A percentile compares a stretch with the other conserved stretches of the same genome.
Evolutionary conservation across 2,113 vertebrate genomes (phyloP).

Genomic region (Aegithalos caudatus): DNA sequence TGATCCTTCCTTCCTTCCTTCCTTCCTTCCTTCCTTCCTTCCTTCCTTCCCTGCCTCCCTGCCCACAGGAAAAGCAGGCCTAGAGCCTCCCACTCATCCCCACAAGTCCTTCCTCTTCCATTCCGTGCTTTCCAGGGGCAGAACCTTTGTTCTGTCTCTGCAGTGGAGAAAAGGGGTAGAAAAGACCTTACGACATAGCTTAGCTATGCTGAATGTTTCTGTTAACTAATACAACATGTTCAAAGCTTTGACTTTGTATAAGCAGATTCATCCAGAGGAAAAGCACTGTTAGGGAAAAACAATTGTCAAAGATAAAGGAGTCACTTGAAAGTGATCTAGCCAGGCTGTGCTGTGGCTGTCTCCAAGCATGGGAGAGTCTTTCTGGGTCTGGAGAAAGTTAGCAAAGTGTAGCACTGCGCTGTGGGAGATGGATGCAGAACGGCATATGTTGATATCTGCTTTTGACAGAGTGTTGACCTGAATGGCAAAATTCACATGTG

Average conservation of each 20-base stretch:
- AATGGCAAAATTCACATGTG: background rate
- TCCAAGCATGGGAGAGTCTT: background rate
- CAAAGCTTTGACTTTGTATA: constrained; percentile 12
- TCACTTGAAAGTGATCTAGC: constrained; percentile 39
- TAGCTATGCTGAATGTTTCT: constrained; percentile 38
- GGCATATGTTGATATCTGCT: constrained; percentile 3
- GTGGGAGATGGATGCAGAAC: background rate
- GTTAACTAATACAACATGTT: constrained; percentile 64
- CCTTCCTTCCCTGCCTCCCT: background rate
- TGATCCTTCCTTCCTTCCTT: background rate
- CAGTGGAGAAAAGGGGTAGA: background rate
- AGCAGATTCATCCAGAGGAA: constrained; percentile 50
- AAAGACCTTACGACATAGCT: constrained; percentile 29
- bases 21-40: background rate
- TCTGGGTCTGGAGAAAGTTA: constrained; percentile 26
- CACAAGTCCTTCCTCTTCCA: background rate
- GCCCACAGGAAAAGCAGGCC: background rate
- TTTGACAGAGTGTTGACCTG: constrained; percentile 2
- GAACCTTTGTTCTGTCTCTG: constrained; percentile 12
- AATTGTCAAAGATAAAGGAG: constrained; percentile 48
- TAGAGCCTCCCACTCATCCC: background rate
- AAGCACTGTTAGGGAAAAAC: constrained; percentile 18
- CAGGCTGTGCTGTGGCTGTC: background rate
- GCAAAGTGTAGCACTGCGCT: background rate
- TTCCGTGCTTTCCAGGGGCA: background rate